Conservation (phyloP, 2,113 vertebrate genomes). For the Onychostoma macrolepis region DNA sequence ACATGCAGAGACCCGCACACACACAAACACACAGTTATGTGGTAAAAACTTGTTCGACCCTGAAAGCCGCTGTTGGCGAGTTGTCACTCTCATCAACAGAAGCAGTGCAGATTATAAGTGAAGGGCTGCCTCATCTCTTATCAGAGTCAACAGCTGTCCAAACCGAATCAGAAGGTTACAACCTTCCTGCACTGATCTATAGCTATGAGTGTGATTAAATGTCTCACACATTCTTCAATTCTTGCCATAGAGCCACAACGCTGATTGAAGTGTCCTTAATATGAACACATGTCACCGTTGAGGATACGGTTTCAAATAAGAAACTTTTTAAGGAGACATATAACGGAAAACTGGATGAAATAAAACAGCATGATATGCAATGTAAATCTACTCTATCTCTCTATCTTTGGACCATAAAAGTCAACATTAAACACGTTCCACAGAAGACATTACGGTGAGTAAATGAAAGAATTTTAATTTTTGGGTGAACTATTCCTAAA, state of each 20-base stretch:
- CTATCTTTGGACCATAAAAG: not conserved
- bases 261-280: conserved; percentile 2
- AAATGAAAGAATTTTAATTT: not conserved
- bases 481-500: not conserved
- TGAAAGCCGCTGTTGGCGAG: conserved; percentile 72
- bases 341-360: not conserved
- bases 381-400: not conserved
- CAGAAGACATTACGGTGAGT: not conserved
- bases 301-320: conserved; percentile 13
- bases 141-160: conserved; percentile 53
- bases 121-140: conserved; percentile 51
- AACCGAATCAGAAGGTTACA: conserved; percentile 70
- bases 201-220: conserved; percentile 43
- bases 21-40: conserved; percentile 24
- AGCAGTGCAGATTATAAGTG: conserved; percentile 50
- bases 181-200: conserved; percentile 60
- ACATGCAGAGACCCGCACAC: conserved; percentile 23
- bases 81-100: conserved; percentile 69
- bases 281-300: not conserved
- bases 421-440: not conserved
- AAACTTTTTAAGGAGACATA: not conserved
- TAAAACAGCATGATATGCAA: not conserved
- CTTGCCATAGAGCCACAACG: conserved; percentile 1
- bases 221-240: conserved; percentile 11
- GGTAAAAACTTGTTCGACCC: conserved; percentile 66